Evolutionary conservation across 1,140 invertebrate species (phyloP), one percentile per base, ranked within the genome.

Genomic region (Drosophila ohnishii): DNA sequence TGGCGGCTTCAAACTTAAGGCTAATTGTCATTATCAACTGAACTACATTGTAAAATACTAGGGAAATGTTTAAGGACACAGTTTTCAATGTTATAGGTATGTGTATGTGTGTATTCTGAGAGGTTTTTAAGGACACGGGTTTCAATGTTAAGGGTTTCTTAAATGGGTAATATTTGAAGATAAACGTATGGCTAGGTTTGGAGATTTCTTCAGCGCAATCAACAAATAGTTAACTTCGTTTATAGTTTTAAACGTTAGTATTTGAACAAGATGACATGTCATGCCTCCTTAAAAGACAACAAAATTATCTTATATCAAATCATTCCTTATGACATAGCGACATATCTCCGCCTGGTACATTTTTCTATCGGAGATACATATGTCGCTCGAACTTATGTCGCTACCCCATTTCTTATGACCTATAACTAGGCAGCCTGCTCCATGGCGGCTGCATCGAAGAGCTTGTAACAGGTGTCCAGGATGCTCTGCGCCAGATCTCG

Each of bases 381-480:
- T 25, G 25, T 4, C 25, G 25, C 25, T 5, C 5, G 25, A 5
- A 28, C 25, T 28, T 28, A 5, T 28, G 25, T 28, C 25, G 25
- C 25, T 28, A 28, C 5, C 25, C 25, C 5, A 6, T 28, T 28
- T 0, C 25, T 6, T 28, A 9, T 2, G 0, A 5, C 5, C 22
- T 60, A 50, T 14, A n/a, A 9, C 34, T 71, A 72, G 19, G 40
- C 28, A 30, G 50, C 47, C 39, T 71, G 53, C 8, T 81, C 42
- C 39, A 55, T 45, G 25, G 45, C 53, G 8, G 61, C 62, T 30
- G 50, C 28, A 63, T 88, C 56, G 28, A 84, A 88, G 32, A 90
- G 66, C 55, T 79, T 86, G 91, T 48, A 95, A 76, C 28, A 95
- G 90, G 90, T 93, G 92, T 34, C 85, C 90, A 19, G 93, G 93